These are phyloP conservation scores for Lochmaea crataegi DNA, from an alignment of 2,888 invertebrate species.

Conservation along the genomic window DNA sequence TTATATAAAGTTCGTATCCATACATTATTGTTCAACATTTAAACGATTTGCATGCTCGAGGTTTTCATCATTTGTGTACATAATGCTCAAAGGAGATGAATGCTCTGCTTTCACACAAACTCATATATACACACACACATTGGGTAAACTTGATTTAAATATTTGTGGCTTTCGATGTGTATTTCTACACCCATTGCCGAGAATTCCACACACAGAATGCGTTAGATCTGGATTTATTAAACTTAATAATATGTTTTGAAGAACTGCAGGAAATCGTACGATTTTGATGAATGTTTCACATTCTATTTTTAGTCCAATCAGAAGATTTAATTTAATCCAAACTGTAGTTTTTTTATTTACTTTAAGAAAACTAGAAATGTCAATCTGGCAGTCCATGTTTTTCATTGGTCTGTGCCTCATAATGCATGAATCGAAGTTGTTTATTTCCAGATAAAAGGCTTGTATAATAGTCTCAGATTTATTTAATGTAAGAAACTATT, in stretches of 20 bases:
- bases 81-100: slow-evolving; percentile 33
- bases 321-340: no score
- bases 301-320: neutral
- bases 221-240: neutral
- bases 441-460: no score
- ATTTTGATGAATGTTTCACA: neutral
- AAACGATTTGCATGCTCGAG: slow-evolving; percentile 31
- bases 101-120: slow-evolving; percentile 12
- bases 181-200: slow-evolving; percentile 18
- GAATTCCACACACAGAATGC: neutral
- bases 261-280: no score
- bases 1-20: slow-evolving; percentile 33
- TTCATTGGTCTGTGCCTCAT: no score
- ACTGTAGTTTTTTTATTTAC: no score
- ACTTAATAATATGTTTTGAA: neutral
- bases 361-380: no score
- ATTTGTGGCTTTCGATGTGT: slow-evolving; percentile 20
- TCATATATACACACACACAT: slow-evolving; percentile 12
- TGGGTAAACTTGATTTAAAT: slow-evolving; percentile 28
- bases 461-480: no score
- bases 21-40: slow-evolving; percentile 33
- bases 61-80: slow-evolving; percentile 33
- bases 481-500: no score
- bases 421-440: no score
- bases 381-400: no score